Evolutionary conservation across 2,888 invertebrate species (phyloP).

Genomic region (Nymphalis polychloros): DNA sequence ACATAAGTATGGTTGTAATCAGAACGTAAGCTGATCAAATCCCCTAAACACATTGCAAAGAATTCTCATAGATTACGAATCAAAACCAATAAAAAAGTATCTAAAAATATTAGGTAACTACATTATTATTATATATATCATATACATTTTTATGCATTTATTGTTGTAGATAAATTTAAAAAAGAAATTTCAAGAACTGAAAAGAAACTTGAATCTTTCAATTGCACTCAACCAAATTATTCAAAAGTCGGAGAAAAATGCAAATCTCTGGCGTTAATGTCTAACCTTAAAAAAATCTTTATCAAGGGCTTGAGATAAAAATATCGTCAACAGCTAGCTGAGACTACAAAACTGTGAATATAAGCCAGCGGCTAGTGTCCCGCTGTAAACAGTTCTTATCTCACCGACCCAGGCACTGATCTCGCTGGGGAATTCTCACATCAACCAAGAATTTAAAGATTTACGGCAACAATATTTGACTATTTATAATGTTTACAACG

Average conservation of each 20-base stretch:
- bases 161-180: no score
- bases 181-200: neutral
- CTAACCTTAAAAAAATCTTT: constrained; percentile 26
- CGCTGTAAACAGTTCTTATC: constrained; percentile 67
- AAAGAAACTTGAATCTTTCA: constrained; percentile 10
- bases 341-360: constrained; percentile 54
- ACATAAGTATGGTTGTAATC: neutral
- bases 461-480: neutral
- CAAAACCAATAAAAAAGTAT: no score
- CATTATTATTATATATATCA: no score
- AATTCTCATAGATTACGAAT: neutral
- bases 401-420: constrained; percentile 57
- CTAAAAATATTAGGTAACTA: no score
- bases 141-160: no score
- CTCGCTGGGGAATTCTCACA: constrained; percentile 40
- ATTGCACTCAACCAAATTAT: constrained; percentile 22
- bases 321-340: constrained; percentile 43
- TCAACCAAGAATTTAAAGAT: constrained; percentile 18
- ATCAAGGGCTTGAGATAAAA: constrained; percentile 43
- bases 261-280: constrained; percentile 19
- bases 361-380: constrained; percentile 48
- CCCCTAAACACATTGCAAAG: neutral
- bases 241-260: constrained; percentile 14
- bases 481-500: neutral
- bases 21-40: neutral